Base-by-base conservation (phyloP, 2,888 invertebrate species). In the Orthosia gracilis region DNA sequence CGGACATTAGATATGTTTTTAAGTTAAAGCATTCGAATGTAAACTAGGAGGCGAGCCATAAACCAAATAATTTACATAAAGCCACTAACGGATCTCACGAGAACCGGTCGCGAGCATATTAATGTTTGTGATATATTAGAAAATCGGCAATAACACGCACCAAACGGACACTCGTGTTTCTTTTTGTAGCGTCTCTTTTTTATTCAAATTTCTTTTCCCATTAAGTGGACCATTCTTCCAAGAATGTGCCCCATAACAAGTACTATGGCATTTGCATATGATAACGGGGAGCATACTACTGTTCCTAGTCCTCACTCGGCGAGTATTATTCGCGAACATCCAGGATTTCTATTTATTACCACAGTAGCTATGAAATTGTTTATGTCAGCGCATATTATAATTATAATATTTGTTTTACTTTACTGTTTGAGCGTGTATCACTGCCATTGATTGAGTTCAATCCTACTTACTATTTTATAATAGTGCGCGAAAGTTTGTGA, bases 41-140 rank as follows among this genome's bases (percentile, higher is more conserved):
- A 92, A 95, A 94, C 94, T 95, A 92, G 94, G 90, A 95, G 95
- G 93, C 85, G 91, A 79, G 87, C 93, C 92, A 94, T 94, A 94
- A 95, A 95, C 93, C 88, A 91, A 94, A 93, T 92, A 90, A 96
- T 96, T 96, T 93, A 95, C 96, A 96, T 96, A 96, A 94, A 94
- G 93, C 95, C 93, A 93, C 94, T 96, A 96, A 96, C 96, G 96
- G 96, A 95, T 95, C 96, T 96, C 94, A 92, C 92, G 88, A 91
- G 90, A 96, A 96, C 96, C 94, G 92, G 96, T 96, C 94, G 87
- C 86, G 81, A 89, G 92, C 91, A 93, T 94, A 93, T 94, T 94
- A 95, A 96, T 95, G 94, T 89, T 88, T 85, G 96, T 96, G 96
- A 96, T 96, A 94, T 96, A 96, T 96, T 96, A 96, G 96, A 96